These are phyloP conservation scores for Apamea monoglypha DNA, from an alignment of 2,888 invertebrate genomes.

Conservation along the genomic window DNA sequence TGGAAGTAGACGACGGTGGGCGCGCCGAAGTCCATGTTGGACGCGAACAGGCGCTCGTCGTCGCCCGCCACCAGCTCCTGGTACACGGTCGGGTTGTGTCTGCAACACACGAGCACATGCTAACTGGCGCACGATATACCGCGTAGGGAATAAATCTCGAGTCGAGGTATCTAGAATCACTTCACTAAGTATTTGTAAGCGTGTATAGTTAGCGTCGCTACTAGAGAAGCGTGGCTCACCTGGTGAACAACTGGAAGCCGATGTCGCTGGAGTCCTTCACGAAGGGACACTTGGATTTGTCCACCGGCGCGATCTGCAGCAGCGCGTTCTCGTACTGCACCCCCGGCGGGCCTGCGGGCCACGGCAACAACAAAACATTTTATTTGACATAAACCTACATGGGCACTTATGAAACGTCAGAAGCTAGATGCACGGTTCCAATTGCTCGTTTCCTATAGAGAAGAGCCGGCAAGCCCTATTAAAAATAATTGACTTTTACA, in stretches of 20 bases:
- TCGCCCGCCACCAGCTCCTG: slow-evolving; percentile 87
- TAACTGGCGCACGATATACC: not conserved
- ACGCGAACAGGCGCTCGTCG: slow-evolving; percentile 89
- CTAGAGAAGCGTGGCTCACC: slow-evolving; percentile 76
- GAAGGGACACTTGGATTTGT: slow-evolving; percentile 90
- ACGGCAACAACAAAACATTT: not conserved
- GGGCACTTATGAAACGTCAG: no score
- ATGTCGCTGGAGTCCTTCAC: slow-evolving; percentile 88
- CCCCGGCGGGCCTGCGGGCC: slow-evolving; percentile 89
- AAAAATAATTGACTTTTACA: no score
- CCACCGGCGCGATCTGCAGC: slow-evolving; percentile 90
- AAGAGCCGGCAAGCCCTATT: no score
- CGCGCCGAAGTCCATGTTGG: slow-evolving; percentile 90
- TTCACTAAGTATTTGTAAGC: no score
- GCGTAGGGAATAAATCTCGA: no score
- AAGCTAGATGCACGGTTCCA: not conserved
- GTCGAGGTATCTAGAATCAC: not conserved
- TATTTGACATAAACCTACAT: not conserved
- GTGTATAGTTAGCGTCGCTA: no score
- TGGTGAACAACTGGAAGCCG: slow-evolving; percentile 89
- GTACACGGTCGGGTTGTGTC: slow-evolving; percentile 89
- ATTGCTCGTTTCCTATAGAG: no score
- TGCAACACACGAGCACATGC: slow-evolving; percentile 68
- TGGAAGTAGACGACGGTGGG: slow-evolving; percentile 91
- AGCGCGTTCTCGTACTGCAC: slow-evolving; percentile 90